phyloP scores from a whole-genome alignment of 2,113 vertebrate genomes.

The Poecile atricapillus region DNA sequence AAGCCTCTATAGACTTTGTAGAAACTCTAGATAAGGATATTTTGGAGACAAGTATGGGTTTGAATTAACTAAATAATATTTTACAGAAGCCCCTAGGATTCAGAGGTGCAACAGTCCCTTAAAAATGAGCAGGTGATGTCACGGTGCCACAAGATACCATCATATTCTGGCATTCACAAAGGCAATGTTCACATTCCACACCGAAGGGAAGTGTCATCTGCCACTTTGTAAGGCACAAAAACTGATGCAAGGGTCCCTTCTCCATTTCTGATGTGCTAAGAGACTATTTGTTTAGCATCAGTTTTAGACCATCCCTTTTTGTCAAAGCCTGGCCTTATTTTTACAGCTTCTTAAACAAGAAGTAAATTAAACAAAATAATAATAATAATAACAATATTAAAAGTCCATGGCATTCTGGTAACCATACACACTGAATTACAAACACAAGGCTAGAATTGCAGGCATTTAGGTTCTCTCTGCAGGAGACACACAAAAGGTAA shows the following conservation, averaged over 20 bases:
- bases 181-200: not conserved
- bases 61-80: not conserved
- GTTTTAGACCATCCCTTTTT: not conserved
- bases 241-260: not conserved
- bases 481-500: not conserved
- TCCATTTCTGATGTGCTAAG: not conserved
- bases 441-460: not conserved
- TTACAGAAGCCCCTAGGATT: not conserved
- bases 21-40: conserved; percentile 16
- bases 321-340: not conserved
- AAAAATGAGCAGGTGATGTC: not conserved
- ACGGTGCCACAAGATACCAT: not conserved
- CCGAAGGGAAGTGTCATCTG: not conserved
- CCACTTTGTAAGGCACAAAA: not conserved
- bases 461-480: not conserved
- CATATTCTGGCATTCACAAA: not conserved
- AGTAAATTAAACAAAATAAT: conserved; percentile 1
- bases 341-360: not conserved
- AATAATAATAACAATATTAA: not conserved
- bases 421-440: not conserved
- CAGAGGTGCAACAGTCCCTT: not conserved
- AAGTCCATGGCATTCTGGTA: not conserved
- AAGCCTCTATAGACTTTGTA: not conserved
- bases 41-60: not conserved
- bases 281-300: not conserved